Evolutionary conservation across 2,888 invertebrate genomes (phyloP).

Genomic region (Peribatodes rhomboidaria): DNA sequence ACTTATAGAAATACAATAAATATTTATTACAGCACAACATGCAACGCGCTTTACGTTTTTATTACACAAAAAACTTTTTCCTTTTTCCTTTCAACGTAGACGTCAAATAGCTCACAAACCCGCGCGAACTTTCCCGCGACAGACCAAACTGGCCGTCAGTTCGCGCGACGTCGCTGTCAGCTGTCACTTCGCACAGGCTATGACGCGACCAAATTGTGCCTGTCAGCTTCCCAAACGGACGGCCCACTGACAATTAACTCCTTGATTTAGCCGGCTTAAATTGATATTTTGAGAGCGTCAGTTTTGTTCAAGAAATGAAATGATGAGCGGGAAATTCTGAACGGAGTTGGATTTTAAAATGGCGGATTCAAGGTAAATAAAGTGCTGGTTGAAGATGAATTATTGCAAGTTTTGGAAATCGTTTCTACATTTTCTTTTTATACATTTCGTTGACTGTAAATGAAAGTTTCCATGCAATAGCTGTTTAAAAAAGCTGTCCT

Average conservation of each 20-base stretch:
- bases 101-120: conserved; percentile 16
- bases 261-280: conserved; percentile 55
- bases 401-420: too few species aligned
- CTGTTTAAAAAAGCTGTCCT: too few species aligned
- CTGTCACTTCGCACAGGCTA: conserved; percentile 58
- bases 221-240: conserved; percentile 59
- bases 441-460: too few species aligned
- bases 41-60: too few species aligned
- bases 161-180: conserved; percentile 44
- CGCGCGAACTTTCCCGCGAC: conserved; percentile 40
- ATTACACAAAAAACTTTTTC: background rate
- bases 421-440: too few species aligned
- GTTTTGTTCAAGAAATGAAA: conserved; percentile 12
- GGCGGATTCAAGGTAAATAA: too few species aligned
- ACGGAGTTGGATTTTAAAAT: conserved; percentile 8
- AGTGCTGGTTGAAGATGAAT: too few species aligned
- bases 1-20: too few species aligned
- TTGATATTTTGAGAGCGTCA: conserved; percentile 52
- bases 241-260: conserved; percentile 65
- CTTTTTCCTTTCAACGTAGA: background rate
- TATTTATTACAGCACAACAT: too few species aligned
- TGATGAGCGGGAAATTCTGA: background rate
- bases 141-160: conserved; percentile 60
- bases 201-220: conserved; percentile 70
- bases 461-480: too few species aligned